These are phyloP conservation scores for Dicentrarchus labrax DNA, from an alignment of 2,113 vertebrate genomes.

Conservation along the genomic window DNA sequence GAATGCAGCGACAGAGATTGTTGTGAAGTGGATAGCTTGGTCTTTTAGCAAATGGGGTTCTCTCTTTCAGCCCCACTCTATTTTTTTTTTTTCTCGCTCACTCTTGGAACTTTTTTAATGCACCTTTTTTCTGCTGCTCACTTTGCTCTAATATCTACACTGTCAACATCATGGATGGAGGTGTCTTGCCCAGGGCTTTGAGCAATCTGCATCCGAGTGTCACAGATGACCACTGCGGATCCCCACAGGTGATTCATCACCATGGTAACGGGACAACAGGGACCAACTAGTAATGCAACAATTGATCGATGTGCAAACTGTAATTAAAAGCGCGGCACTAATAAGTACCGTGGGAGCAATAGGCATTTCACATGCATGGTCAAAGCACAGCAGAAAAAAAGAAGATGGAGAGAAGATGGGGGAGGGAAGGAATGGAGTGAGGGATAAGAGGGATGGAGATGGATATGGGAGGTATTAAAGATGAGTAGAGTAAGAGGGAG, in stretches of 20 bases:
- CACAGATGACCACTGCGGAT: constrained; percentile 65
- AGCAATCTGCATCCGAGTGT: constrained; percentile 69
- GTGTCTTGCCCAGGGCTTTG: constrained; percentile 29
- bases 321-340: constrained; percentile 80
- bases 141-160: constrained; percentile 45
- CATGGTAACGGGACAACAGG: constrained; percentile 71
- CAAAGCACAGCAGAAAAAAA: constrained; percentile 22
- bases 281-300: constrained; percentile 72
- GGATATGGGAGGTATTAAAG: constrained; percentile 70
- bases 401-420: constrained; percentile 32
- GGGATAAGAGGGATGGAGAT: constrained; percentile 64
- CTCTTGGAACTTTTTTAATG: constrained; percentile 40
- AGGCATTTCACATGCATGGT: constrained; percentile 43
- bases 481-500: constrained; percentile 58
- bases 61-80: constrained; percentile 4
- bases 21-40: constrained; percentile 32
- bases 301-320: constrained; percentile 77
- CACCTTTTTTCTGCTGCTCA: constrained; percentile 43
- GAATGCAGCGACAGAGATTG: constrained; percentile 55
- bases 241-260: constrained; percentile 74
- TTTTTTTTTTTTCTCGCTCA: background rate
- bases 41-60: constrained; percentile 43
- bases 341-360: constrained; percentile 75
- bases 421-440: constrained; percentile 15
- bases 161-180: constrained; percentile 67